Percentiles rank a stretch among this genome's conserved stretches.
Evolutionary conservation across 30 jellyfish, hydroid and myxozoan genomes (phyloP).

Genomic region (Chironex yamaguchii): DNA sequence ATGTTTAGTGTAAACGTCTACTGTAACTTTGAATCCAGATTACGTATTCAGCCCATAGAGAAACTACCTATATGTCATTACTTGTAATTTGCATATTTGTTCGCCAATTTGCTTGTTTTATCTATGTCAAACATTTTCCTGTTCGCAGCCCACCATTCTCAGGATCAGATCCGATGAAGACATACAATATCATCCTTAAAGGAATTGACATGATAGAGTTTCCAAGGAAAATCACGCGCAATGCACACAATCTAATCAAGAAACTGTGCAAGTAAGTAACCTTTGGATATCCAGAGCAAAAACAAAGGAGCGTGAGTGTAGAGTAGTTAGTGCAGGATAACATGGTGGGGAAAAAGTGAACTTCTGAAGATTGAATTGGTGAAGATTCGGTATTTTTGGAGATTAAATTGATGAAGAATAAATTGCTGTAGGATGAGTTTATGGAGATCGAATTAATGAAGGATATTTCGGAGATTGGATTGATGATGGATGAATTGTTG

Average conservation of each 20-base stretch:
- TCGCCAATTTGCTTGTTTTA: background rate
- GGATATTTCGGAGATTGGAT: background rate
- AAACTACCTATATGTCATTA: background rate
- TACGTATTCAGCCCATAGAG: background rate
- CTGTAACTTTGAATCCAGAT: too few species aligned
- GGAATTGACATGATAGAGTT: conserved; percentile 98
- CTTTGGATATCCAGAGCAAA: too few species aligned
- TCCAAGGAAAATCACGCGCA: conserved; percentile 94
- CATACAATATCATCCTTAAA: conserved; percentile 89
- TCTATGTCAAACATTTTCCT: background rate
- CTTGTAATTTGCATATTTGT: background rate
- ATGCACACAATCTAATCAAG: conserved; percentile 94
- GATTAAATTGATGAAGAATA: too few species aligned
- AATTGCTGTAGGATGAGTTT: too few species aligned
- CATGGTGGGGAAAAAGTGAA: too few species aligned
- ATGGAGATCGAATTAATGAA: background rate
- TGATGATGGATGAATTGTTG: too few species aligned
- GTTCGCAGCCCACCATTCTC: conserved; percentile 92
- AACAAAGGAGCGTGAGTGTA: too few species aligned
- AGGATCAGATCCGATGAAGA: conserved; percentile 99
- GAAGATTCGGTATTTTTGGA: too few species aligned
- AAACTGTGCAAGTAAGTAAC: conserved; percentile 96
- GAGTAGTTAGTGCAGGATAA: too few species aligned
- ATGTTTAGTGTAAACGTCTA: too few species aligned
- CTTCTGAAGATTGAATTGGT: too few species aligned